Evolutionary conservation across 1,140 invertebrate genomes (phyloP).

Genomic region (Lineus longissimus): DNA sequence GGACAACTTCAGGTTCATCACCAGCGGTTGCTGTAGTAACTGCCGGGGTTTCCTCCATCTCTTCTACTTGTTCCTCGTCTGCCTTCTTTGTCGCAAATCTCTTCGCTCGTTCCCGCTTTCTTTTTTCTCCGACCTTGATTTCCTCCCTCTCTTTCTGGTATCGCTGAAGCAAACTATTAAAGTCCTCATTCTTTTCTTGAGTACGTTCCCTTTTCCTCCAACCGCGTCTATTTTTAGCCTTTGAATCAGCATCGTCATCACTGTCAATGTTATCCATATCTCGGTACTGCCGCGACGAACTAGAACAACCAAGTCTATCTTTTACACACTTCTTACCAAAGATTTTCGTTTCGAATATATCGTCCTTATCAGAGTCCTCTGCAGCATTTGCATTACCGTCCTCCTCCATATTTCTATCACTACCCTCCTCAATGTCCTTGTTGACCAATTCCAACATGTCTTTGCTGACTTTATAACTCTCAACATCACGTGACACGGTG

Average conservation of each 20-base stretch:
- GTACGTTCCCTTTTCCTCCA: slow-evolving; percentile 9
- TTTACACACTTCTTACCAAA: slow-evolving; percentile 13
- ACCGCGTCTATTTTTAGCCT: background rate
- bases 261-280: slow-evolving; percentile 23
- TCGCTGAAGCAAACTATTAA: no score
- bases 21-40: no score
- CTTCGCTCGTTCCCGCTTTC: no score
- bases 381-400: slow-evolving; percentile 33
- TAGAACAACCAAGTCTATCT: background rate
- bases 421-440: slow-evolving; percentile 5
- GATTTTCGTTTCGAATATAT: slow-evolving; percentile 11
- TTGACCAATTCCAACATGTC: background rate
- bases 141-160: no score
- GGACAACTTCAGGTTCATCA: no score
- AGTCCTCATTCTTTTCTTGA: no score
- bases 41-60: no score
- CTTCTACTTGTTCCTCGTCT: no score
- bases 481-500: no score
- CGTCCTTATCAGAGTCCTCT: slow-evolving; percentile 20
- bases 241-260: slow-evolving; percentile 5
- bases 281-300: slow-evolving; percentile 21
- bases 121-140: no score
- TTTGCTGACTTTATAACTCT: no score
- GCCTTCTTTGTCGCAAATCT: no score
- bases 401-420: slow-evolving; percentile 30